Percentiles rank a stretch among this genome's conserved stretches.
Conservation (phyloP, 2,797 vertebrate species). For the Lepilemur septentrionalis region DNA sequence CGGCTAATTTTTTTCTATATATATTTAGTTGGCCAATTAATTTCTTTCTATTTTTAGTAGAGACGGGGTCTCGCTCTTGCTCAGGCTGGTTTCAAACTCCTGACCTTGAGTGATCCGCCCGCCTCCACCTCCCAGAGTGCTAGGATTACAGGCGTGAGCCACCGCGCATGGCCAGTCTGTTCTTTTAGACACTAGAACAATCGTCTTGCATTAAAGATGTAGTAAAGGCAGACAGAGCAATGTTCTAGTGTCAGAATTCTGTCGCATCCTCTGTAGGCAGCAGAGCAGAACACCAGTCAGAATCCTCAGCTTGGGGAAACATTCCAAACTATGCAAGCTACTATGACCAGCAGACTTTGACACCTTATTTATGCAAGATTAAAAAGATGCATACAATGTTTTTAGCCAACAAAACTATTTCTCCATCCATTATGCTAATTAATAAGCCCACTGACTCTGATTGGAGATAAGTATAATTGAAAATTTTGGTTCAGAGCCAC, state of each 20-base stretch:
- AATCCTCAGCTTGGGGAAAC: not conserved
- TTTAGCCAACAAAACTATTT: not conserved
- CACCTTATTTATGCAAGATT: not conserved
- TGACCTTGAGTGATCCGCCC: too few relatives aligned
- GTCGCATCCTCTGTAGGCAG: not conserved
- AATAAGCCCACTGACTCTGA: not conserved
- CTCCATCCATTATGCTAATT: not conserved
- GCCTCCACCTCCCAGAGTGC: too few relatives aligned
- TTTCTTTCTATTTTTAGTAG: too few relatives aligned
- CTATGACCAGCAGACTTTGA: not conserved
- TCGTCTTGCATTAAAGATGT: not conserved
- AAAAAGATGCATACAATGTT: not conserved
- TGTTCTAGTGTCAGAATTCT: not conserved
- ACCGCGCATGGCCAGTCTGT: not conserved
- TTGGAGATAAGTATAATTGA: not conserved
- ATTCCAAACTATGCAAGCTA: not conserved
- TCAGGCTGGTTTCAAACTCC: too few relatives aligned
- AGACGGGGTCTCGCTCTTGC: too few relatives aligned
- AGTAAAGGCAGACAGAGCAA: not conserved
- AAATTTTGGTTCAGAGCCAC: not conserved
- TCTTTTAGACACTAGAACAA: not conserved
- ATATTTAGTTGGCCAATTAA: too few relatives aligned
- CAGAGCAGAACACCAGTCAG: not conserved
- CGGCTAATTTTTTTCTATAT: too few relatives aligned
- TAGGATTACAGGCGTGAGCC: too few relatives aligned